Evolutionary conservation across 2,113 vertebrate species (phyloP).

Genomic region (Psilopsiagon aymara): DNA sequence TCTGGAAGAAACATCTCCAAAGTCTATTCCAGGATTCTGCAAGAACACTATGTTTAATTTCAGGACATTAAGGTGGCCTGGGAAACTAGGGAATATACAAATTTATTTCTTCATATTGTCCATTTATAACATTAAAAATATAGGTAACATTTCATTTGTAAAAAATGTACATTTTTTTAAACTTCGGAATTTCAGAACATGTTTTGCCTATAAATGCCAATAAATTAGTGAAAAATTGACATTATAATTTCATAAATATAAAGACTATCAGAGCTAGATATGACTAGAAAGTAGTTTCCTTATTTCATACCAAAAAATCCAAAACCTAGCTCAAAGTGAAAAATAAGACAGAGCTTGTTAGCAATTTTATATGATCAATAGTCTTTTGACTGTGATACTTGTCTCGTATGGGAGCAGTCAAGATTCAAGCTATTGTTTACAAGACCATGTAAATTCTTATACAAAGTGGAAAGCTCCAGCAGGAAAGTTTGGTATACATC

Average conservation of each 20-base stretch:
- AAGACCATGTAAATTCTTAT: neutral
- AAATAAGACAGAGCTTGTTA: neutral
- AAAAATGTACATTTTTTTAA: neutral
- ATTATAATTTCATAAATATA: neutral
- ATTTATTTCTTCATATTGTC: neutral
- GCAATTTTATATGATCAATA: neutral
- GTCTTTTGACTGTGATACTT: neutral
- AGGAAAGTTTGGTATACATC: neutral
- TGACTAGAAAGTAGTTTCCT: neutral
- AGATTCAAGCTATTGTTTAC: neutral
- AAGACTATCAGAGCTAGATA: neutral
- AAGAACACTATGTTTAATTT: neutral
- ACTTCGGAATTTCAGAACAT: neutral
- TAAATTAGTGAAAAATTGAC: neutral
- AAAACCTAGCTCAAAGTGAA: neutral
- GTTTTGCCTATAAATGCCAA: neutral
- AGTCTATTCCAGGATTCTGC: slow-evolving; percentile 54
- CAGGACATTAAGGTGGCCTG: neutral
- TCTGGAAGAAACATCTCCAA: slow-evolving; percentile 65
- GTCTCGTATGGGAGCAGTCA: neutral
- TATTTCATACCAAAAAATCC: neutral
- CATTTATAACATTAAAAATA: neutral
- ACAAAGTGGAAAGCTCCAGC: neutral
- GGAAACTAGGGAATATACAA: neutral
- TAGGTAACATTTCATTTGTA: neutral